A percentile compares a stretch with the other conserved stretches of the same genome.
These are phyloP conservation scores for Taenioides sp. DNA, from an alignment of 2,797 vertebrate genomes.

Conservation along the genomic window DNA sequence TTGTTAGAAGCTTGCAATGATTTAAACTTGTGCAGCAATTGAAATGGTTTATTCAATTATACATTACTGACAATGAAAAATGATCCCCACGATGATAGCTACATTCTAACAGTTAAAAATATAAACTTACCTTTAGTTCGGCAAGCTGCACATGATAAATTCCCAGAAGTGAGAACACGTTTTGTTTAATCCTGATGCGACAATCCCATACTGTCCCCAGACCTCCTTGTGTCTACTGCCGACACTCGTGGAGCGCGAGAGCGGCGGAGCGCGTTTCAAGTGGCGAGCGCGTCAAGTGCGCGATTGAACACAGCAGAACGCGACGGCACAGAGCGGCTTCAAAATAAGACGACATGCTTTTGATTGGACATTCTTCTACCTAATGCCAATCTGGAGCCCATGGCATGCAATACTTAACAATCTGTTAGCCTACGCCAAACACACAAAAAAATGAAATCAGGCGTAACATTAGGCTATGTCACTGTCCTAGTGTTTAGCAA, in stretches of 20 bases:
- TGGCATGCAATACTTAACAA: too few species aligned
- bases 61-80: background rate
- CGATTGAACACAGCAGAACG: conserved; percentile 2
- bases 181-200: conserved; percentile 28
- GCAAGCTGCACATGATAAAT: background rate
- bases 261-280: conserved; percentile 48
- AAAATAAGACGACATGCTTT: conserved; percentile 40
- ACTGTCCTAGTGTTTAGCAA: too few species aligned
- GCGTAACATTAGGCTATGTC: too few species aligned
- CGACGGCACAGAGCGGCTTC: conserved; percentile 14
- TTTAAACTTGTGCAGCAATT: background rate
- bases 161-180: conserved; percentile 20
- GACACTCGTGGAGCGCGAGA: conserved; percentile 36
- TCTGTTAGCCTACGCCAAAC: too few species aligned
- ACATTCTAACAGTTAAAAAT: background rate
- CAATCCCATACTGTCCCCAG: conserved; percentile 24
- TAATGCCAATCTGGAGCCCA: background rate
- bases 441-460: background rate
- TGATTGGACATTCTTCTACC: too few species aligned
- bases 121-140: conserved; percentile 36
- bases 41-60: background rate
- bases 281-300: conserved; percentile 9
- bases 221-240: conserved; percentile 23
- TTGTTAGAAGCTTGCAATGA: background rate
- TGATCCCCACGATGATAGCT: background rate